Percentiles rank a stretch among this genome's conserved stretches.
phyloP scores from a whole-genome alignment of 2,797 vertebrate species.

The Lepus townsendii region DNA sequence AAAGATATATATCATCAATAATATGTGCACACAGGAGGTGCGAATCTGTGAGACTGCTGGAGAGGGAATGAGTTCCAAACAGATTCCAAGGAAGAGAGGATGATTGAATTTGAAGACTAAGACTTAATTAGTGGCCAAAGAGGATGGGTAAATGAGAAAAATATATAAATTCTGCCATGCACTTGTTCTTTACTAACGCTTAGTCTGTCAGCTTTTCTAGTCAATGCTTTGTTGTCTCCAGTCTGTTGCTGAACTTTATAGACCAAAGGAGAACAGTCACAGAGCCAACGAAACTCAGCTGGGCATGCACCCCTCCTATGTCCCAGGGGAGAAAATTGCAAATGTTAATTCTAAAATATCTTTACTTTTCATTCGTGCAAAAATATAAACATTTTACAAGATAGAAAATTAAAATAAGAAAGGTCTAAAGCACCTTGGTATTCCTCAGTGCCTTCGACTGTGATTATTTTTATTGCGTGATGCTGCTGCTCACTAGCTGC shows the following conservation, averaged over 20 bases:
- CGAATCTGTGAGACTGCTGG: background rate
- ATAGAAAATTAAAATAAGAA: background rate
- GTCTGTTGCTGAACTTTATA: background rate
- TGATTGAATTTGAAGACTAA: background rate
- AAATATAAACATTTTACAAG: background rate
- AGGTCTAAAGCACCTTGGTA: background rate
- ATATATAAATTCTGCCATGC: background rate
- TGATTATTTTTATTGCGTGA: no score
- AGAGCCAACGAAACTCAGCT: background rate
- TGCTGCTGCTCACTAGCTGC: background rate
- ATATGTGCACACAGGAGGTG: background rate
- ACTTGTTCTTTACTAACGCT: background rate
- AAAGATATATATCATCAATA: background rate
- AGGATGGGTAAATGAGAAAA: slow-evolving; percentile 19
- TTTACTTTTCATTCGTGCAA: background rate
- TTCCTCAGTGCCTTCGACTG: background rate
- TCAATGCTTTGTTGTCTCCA: background rate
- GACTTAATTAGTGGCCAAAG: background rate
- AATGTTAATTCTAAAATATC: background rate
- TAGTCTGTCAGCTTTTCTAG: background rate
- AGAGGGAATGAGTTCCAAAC: background rate
- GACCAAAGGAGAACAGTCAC: background rate
- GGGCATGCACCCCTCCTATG: background rate
- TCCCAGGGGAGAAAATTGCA: background rate
- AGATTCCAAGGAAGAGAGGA: background rate